Evolutionary conservation across 2,888 invertebrate species (phyloP).

Genomic region (Incurvaria masculella): DNA sequence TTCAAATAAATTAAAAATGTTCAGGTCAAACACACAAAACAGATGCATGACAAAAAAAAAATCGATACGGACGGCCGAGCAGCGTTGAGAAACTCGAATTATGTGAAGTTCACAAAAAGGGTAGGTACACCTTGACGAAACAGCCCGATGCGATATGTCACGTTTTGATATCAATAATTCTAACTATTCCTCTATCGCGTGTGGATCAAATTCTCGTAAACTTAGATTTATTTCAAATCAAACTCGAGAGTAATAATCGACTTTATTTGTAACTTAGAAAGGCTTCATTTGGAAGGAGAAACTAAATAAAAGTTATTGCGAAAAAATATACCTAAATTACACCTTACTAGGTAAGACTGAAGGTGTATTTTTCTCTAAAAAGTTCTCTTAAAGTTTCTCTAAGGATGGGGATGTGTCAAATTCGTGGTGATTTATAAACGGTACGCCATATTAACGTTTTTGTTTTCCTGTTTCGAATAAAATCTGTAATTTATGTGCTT

Average conservation of each 20-base stretch:
- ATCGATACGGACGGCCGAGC: too few relatives aligned
- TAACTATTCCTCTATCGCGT: background rate
- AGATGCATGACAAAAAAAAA: too few relatives aligned
- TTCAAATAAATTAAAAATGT: too few relatives aligned
- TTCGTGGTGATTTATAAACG: conserved; percentile 49
- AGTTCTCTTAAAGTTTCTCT: too few relatives aligned
- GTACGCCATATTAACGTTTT: conserved; percentile 53
- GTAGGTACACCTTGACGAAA: background rate
- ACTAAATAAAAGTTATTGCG: too few relatives aligned
- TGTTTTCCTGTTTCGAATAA: conserved; percentile 49
- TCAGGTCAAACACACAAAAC: too few relatives aligned
- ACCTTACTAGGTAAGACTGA: too few relatives aligned
- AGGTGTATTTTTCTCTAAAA: too few relatives aligned
- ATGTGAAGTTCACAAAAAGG: background rate
- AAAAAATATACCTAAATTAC: too few relatives aligned
- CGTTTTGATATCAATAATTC: background rate
- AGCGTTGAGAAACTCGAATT: background rate
- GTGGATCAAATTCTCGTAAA: background rate
- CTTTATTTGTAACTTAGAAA: too few relatives aligned
- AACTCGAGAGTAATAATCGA: too few relatives aligned
- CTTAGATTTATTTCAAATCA: background rate
- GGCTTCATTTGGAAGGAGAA: too few relatives aligned
- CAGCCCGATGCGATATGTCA: background rate
- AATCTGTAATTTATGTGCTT: conserved; percentile 52
- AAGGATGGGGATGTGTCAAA: conserved; percentile 37